Evolutionary conservation across 2,888 invertebrate species (phyloP).

Genomic region (Amorpha juglandis): DNA sequence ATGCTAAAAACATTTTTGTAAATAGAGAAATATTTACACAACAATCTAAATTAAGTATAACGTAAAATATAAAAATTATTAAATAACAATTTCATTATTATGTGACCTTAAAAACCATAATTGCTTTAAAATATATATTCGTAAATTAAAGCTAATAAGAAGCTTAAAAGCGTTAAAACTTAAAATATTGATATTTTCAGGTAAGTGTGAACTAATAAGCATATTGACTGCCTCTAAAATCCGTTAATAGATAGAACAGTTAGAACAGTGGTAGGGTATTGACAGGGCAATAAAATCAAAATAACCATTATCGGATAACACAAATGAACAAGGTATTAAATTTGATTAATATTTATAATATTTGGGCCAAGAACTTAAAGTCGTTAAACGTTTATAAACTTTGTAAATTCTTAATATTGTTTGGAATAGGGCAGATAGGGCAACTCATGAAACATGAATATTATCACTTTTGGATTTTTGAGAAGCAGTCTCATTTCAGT

Average conservation of each 20-base stretch:
- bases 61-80: constrained; percentile 66
- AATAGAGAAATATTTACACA: constrained; percentile 78
- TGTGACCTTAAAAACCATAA: constrained; percentile 55
- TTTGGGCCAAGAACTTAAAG: background rate
- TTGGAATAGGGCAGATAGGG: background rate
- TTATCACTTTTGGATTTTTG: constrained; percentile 29
- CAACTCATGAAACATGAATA: constrained; percentile 2
- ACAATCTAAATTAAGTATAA: constrained; percentile 69
- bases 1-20: constrained; percentile 67
- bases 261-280: background rate
- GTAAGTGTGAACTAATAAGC: constrained; percentile 16
- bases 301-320: background rate
- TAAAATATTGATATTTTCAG: constrained; percentile 20
- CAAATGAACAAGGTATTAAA: background rate
- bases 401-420: background rate
- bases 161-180: constrained; percentile 44
- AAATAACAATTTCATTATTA: constrained; percentile 63
- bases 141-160: constrained; percentile 56
- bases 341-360: background rate
- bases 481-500: constrained; percentile 53
- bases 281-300: background rate
- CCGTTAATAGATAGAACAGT: constrained; percentile 29
- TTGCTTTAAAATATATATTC: constrained; percentile 41
- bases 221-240: constrained; percentile 38
- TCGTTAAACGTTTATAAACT: background rate